A percentile compares a stretch with the other conserved stretches of the same genome.
phyloP scores from a whole-genome alignment of 2,888 invertebrate genomes.

The Desoria tigrina region DNA sequence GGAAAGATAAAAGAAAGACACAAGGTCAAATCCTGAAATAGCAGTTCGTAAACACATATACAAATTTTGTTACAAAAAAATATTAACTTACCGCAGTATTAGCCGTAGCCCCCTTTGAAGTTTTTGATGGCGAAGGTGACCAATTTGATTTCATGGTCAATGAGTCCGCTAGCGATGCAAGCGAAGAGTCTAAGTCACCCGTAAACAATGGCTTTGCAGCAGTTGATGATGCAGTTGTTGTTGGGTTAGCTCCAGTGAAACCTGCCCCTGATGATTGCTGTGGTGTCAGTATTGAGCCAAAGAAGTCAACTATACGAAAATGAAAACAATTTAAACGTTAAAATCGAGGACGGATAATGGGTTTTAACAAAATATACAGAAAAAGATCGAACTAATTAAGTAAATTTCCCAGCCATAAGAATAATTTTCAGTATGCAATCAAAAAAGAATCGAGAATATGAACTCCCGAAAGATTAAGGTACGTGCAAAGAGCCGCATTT shows the following conservation, averaged over 20 bases:
- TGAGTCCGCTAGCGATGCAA: slow-evolving; percentile 91
- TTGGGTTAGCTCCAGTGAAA: slow-evolving; percentile 44
- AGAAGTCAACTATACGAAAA: slow-evolving; percentile 66
- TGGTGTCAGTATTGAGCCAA: slow-evolving; percentile 72
- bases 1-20: neutral
- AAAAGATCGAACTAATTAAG: too few species aligned
- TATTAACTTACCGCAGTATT: slow-evolving; percentile 32
- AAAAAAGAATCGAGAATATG: too few species aligned
- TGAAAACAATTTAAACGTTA: slow-evolving; percentile 6
- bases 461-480: too few species aligned
- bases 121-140: slow-evolving; percentile 51
- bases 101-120: slow-evolving; percentile 47
- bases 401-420: too few species aligned
- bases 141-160: slow-evolving; percentile 70
- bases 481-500: too few species aligned
- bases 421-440: too few species aligned
- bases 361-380: too few species aligned
- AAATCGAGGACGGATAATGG: too few species aligned
- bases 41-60: neutral
- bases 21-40: neutral
- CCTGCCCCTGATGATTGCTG: slow-evolving; percentile 56
- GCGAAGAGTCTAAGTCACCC: slow-evolving; percentile 89
- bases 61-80: neutral
- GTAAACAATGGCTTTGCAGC: slow-evolving; percentile 73
- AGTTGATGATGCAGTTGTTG: slow-evolving; percentile 54